Conservation (phyloP, 2,888 invertebrate species). For the Hymenopus coronatus region DNA sequence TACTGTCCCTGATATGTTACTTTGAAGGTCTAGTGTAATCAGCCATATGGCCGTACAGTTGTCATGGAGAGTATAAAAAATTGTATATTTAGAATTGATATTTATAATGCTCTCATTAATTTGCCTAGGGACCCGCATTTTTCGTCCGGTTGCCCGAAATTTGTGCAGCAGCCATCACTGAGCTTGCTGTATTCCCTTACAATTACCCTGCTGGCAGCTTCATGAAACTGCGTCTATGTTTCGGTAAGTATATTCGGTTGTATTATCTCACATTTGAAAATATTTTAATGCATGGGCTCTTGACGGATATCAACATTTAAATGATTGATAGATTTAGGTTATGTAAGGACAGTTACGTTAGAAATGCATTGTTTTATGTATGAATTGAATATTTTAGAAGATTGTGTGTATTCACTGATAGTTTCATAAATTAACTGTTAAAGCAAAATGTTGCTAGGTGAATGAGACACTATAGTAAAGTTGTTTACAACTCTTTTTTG, state of each 20-base stretch:
- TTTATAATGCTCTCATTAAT: not conserved
- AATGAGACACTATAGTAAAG: too few species aligned
- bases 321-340: not conserved
- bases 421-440: too few species aligned
- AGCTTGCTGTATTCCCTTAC: not conserved
- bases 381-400: too few species aligned
- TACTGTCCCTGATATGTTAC: not conserved
- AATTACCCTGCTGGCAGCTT: not conserved
- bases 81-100: not conserved
- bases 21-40: not conserved
- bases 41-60: not conserved
- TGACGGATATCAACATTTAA: not conserved
- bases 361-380: too few species aligned
- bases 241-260: not conserved
- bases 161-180: not conserved
- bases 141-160: not conserved
- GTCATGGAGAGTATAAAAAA: not conserved
- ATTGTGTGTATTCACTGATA: too few species aligned
- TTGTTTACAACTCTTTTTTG: too few species aligned
- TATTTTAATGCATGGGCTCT: not conserved
- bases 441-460: too few species aligned
- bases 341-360: not conserved
- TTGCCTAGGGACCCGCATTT: not conserved
- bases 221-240: constrained; percentile 19
- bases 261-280: not conserved